Percentiles rank a stretch among this genome's conserved stretches.
Conservation (phyloP, 2,888 invertebrate species). For the Taphrorychus bicolor region DNA sequence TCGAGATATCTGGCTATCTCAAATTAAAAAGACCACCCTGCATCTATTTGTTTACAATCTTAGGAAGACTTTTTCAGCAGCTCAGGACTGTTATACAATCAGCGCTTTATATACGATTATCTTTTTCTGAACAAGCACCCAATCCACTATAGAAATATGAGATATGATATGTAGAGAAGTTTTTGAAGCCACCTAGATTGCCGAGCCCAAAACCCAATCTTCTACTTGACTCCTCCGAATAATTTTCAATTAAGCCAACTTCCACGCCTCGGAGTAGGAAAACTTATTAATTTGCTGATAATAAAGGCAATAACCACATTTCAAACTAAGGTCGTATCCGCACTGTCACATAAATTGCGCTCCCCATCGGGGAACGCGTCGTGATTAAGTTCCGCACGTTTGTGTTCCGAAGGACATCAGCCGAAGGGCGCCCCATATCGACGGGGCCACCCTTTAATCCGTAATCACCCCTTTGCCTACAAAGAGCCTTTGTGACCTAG, state of each 20-base stretch:
- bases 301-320: conserved; percentile 7
- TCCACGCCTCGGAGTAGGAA: no score
- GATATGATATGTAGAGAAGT: no score
- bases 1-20: no score
- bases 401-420: conserved; percentile 1
- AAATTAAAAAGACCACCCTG: no score
- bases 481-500: conserved; percentile 34
- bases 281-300: background rate
- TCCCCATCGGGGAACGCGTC: conserved; percentile 6
- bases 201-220: background rate
- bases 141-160: no score
- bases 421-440: background rate
- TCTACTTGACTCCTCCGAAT: background rate
- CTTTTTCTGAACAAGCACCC: no score
- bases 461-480: conserved; percentile 25
- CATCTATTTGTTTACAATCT: no score
- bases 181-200: no score
- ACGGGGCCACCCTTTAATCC: conserved; percentile 25
- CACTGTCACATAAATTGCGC: conserved; percentile 5
- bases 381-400: conserved; percentile 9
- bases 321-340: background rate
- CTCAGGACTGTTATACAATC: no score
- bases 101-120: no score
- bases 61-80: no score
- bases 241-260: conserved; percentile 1